Conservation (phyloP, 1,140 invertebrate species). For the Euwallacea similis region DNA sequence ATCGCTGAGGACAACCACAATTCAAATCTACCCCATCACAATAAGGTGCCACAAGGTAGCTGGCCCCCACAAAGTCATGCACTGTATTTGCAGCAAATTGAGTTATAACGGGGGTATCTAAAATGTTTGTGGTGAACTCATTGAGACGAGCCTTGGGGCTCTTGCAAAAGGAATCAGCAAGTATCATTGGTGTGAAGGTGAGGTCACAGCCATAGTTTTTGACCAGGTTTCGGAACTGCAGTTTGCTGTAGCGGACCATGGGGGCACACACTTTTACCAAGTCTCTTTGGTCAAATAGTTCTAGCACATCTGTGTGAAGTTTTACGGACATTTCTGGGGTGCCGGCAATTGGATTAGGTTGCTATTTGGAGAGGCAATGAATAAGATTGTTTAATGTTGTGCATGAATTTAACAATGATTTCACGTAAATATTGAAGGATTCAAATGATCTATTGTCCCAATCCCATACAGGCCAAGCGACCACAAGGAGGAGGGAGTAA, state of each 20-base stretch:
- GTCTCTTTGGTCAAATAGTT: slow-evolving; percentile 66
- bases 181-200: slow-evolving; percentile 94
- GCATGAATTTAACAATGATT: too few species aligned
- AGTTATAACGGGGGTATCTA: slow-evolving; percentile 83
- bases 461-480: too few species aligned
- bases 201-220: slow-evolving; percentile 85
- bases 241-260: slow-evolving; percentile 95
- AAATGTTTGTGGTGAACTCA: slow-evolving; percentile 83
- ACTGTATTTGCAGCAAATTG: slow-evolving; percentile 92
- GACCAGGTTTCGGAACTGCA: slow-evolving; percentile 83
- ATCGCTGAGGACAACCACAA: slow-evolving; percentile 95
- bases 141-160: slow-evolving; percentile 84
- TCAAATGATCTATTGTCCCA: too few species aligned
- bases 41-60: slow-evolving; percentile 83
- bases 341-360: too few species aligned
- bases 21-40: slow-evolving; percentile 93
- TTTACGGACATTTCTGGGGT: background rate
- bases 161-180: slow-evolving; percentile 89
- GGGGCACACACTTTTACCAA: slow-evolving; percentile 85
- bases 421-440: too few species aligned
- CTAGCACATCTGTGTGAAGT: slow-evolving; percentile 56
- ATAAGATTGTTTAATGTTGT: too few species aligned
- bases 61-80: slow-evolving; percentile 80
- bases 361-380: too few species aligned
- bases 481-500: too few species aligned